Percentiles rank a stretch among this genome's conserved stretches.
phyloP scores from a whole-genome alignment of 2,888 invertebrate species.

The Stenodema calcarata region DNA sequence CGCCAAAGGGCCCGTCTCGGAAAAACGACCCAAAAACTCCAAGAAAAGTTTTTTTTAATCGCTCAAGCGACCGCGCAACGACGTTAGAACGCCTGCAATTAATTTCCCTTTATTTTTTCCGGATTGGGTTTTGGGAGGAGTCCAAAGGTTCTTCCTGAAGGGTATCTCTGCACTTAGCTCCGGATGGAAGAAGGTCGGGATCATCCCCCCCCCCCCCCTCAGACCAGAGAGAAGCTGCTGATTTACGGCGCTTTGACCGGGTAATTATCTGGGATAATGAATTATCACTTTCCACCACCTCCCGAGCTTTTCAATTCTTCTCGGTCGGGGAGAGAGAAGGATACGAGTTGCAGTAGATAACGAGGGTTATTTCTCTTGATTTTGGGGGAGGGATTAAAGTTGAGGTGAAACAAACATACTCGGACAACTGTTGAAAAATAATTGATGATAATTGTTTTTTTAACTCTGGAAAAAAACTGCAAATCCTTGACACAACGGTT shows the following conservation, averaged over 20 bases:
- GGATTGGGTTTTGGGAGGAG: conserved; percentile 44
- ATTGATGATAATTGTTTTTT: no score
- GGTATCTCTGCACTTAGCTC: conserved; percentile 1
- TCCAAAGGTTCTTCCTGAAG: conserved; percentile 34
- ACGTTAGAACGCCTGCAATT: conserved; percentile 33
- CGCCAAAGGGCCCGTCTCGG: neutral
- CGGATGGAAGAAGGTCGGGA: conserved; percentile 6
- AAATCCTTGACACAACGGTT: no score
- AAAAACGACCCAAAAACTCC: neutral
- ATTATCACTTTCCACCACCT: conserved; percentile 37
- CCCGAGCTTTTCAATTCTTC: neutral
- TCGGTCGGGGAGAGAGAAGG: neutral
- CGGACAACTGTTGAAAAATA: no score
- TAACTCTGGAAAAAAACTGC: no score
- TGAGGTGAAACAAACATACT: no score
- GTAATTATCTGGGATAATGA: conserved; percentile 48
- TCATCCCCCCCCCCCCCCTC: no score
- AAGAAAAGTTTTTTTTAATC: conserved; percentile 44
- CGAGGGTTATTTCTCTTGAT: no score
- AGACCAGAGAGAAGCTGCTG: neutral
- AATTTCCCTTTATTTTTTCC: conserved; percentile 45
- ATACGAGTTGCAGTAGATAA: no score
- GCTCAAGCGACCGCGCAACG: conserved; percentile 36
- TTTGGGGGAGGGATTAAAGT: no score
- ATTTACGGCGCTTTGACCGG: conserved; percentile 45